phyloP scores from a whole-genome alignment of 2,113 vertebrate species.

The Phylloscopus whistleri region DNA sequence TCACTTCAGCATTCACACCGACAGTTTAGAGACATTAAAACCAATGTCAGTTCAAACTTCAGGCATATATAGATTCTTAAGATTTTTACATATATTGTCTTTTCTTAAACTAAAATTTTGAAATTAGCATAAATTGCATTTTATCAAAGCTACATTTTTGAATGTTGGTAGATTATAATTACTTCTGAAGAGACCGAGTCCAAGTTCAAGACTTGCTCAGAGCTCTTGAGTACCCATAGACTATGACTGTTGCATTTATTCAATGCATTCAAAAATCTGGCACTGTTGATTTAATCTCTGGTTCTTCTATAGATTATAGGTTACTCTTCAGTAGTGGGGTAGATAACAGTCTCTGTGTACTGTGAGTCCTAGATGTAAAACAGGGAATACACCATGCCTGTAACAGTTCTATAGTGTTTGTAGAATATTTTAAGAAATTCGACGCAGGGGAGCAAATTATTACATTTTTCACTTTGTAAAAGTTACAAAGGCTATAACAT shows the following conservation, averaged over 20 bases:
- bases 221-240: neutral
- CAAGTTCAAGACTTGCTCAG: neutral
- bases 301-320: neutral
- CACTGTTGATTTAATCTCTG: neutral
- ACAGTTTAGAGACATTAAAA: neutral
- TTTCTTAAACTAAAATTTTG: neutral
- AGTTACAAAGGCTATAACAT: neutral
- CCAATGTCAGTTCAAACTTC: neutral
- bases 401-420: neutral
- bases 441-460: neutral
- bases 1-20: neutral
- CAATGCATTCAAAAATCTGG: neutral
- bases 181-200: neutral
- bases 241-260: neutral
- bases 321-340: neutral
- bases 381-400: neutral
- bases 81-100: neutral
- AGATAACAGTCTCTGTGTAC: neutral
- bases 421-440: neutral
- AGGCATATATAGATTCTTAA: neutral
- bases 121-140: neutral
- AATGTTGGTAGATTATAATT: slow-evolving; percentile 11
- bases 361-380: neutral
- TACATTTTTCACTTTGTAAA: neutral
- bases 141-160: neutral